Evolutionary conservation across 2,113 vertebrate genomes (phyloP).

Genomic region (Cyprinodon variegatus): DNA sequence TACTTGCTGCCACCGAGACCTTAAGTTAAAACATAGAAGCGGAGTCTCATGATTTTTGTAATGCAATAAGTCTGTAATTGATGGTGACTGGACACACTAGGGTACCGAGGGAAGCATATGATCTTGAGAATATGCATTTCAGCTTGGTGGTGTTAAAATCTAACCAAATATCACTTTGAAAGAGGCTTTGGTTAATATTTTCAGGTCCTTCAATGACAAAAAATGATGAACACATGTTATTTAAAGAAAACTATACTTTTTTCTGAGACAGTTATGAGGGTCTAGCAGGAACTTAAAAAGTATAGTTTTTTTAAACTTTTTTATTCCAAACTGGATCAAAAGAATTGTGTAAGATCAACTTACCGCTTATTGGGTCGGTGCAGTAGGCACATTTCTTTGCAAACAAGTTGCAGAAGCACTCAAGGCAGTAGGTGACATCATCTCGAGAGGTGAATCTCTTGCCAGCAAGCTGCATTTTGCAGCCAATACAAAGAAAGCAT

Average conservation of each 20-base stretch:
- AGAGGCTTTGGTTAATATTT: background rate
- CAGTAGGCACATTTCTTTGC: constrained; percentile 95
- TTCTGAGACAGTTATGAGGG: background rate
- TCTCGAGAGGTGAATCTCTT: constrained; percentile 95
- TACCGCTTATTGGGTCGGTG: constrained; percentile 93
- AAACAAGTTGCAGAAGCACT: constrained; percentile 95
- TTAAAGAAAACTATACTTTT: background rate
- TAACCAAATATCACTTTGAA: background rate
- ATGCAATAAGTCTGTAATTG: constrained; percentile 53
- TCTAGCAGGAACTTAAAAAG: too few species aligned
- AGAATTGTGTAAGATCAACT: background rate
- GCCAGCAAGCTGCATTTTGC: constrained; percentile 91
- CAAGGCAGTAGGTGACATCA: constrained; percentile 92
- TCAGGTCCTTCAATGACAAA: background rate
- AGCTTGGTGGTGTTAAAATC: background rate
- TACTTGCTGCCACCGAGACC: constrained; percentile 95
- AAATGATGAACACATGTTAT: too few species aligned
- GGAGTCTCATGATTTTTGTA: constrained; percentile 47
- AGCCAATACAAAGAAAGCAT: constrained; percentile 92
- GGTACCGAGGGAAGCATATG: constrained; percentile 14
- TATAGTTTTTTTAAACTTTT: too few species aligned
- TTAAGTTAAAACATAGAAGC: constrained; percentile 51
- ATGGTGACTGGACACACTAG: constrained; percentile 31
- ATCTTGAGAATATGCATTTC: background rate
- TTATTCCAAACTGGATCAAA: background rate